Conservation (phyloP, 2,113 vertebrate species). For the Columbina picui region DNA sequence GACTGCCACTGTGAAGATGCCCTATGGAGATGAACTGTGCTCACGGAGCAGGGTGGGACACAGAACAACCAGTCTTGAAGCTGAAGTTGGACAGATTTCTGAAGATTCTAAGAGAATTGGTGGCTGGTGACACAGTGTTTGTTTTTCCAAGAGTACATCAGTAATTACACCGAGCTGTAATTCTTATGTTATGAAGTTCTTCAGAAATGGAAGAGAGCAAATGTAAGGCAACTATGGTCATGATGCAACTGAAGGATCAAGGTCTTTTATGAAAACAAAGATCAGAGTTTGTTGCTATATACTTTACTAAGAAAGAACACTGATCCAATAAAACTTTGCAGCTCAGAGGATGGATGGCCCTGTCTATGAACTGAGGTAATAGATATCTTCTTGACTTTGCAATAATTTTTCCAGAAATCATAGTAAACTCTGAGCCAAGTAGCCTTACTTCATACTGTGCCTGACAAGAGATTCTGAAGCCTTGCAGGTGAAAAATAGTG, state of each 20-base stretch:
- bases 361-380: neutral
- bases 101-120: neutral
- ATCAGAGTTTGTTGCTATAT: neutral
- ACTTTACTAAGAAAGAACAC: neutral
- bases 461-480: neutral
- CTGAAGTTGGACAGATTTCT: neutral
- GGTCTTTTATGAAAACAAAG: neutral
- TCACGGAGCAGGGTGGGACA: neutral
- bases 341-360: neutral
- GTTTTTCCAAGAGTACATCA: neutral
- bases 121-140: neutral
- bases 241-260: neutral
- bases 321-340: neutral
- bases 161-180: neutral
- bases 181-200: fast-evolving
- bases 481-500: neutral
- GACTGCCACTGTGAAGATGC: neutral
- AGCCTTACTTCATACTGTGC: neutral
- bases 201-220: neutral
- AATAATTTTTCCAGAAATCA: neutral
- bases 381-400: neutral
- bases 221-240: neutral
- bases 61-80: neutral
- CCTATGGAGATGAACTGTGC: neutral
- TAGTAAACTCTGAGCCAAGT: neutral